Conservation (phyloP, 2,797 vertebrate species). For the Ctenochaetus hawaiiensis region DNA sequence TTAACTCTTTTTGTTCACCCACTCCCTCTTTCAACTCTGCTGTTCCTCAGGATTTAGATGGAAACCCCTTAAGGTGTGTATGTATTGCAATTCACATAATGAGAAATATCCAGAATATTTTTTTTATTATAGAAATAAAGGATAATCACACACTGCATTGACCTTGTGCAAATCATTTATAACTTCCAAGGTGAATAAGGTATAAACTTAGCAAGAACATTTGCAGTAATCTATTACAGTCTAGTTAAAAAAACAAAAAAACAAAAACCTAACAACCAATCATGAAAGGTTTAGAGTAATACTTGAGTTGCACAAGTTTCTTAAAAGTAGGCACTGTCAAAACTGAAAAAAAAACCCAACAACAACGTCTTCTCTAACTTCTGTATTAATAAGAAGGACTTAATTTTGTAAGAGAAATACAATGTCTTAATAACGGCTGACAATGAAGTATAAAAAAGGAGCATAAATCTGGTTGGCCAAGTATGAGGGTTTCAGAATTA, state of each 20-base stretch:
- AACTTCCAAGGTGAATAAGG: neutral
- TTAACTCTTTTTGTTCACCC: neutral
- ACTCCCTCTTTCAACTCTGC: neutral
- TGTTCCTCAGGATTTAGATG: neutral
- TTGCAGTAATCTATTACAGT: neutral
- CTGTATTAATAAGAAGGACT: neutral
- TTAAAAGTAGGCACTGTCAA: neutral
- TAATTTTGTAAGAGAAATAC: neutral
- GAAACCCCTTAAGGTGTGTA: neutral
- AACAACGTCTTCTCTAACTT: neutral
- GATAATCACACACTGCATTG: conserved; percentile 1
- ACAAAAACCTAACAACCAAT: neutral
- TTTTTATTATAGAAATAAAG: neutral
- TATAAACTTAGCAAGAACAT: neutral
- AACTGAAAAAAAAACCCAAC: neutral
- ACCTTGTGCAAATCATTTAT: neutral
- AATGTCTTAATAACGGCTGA: too few relatives aligned
- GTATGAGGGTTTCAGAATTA: too few relatives aligned
- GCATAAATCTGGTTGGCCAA: too few relatives aligned
- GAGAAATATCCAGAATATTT: neutral
- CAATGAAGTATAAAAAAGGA: too few relatives aligned
- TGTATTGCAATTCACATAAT: neutral
- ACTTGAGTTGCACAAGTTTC: neutral
- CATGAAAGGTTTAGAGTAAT: neutral
- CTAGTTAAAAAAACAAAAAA: neutral